These are phyloP conservation scores for Chiroxiphia lanceolata DNA, from an alignment of 2,797 vertebrate genomes.

Conservation along the genomic window DNA sequence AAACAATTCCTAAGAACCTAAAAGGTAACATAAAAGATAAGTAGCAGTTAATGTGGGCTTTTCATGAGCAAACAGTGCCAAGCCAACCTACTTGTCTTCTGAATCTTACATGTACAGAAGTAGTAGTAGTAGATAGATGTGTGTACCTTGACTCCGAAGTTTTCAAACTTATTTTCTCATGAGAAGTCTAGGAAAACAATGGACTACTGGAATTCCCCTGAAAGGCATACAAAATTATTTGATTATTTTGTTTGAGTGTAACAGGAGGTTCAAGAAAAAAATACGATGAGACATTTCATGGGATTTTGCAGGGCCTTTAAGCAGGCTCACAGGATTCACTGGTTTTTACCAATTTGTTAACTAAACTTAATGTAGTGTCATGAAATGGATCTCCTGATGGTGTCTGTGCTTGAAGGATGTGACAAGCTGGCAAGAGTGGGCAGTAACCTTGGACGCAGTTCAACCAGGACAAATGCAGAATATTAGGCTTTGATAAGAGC, in stretches of 20 bases:
- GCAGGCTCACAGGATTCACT: not conserved
- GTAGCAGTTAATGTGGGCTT: not conserved
- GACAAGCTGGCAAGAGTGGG: not conserved
- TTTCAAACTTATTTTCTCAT: not conserved
- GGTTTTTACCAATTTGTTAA: not conserved
- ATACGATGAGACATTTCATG: not conserved
- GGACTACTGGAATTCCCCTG: not conserved
- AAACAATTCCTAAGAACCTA: not conserved
- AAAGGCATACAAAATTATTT: not conserved
- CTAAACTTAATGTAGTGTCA: accelerated
- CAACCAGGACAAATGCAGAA: not conserved
- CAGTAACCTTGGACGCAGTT: not conserved
- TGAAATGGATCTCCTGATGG: not conserved
- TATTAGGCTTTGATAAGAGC: not conserved
- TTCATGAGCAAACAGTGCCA: not conserved
- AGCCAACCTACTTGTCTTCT: not conserved
- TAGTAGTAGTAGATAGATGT: not conserved
- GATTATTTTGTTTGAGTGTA: not conserved
- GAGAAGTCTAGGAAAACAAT: not conserved
- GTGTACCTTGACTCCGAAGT: not conserved
- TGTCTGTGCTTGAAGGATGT: not conserved
- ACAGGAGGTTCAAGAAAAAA: not conserved
- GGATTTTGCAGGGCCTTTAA: not conserved
- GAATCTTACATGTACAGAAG: not conserved
- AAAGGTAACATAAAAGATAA: not conserved